A percentile compares a stretch with the other conserved stretches of the same genome.
Evolutionary conservation across 1,140 invertebrate genomes (phyloP).

Genomic region (Drosophila funebris): DNA sequence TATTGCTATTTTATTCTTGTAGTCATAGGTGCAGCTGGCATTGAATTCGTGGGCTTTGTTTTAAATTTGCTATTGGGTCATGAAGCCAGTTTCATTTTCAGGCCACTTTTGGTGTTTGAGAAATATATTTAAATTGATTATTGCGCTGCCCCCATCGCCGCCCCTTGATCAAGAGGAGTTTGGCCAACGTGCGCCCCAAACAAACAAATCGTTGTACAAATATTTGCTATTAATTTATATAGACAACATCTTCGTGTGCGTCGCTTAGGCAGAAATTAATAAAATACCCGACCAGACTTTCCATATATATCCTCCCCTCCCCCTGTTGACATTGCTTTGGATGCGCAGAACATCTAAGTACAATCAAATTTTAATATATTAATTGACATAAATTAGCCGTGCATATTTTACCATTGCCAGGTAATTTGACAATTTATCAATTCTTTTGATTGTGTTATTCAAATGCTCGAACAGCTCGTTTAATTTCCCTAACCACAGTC

Average conservation of each 20-base stretch:
- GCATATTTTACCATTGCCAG: slow-evolving; percentile 38
- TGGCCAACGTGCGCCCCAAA: slow-evolving; percentile 24
- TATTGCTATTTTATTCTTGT: slow-evolving; percentile 24
- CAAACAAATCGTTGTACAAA: slow-evolving; percentile 77
- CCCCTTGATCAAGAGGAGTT: background rate
- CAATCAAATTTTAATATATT: slow-evolving; percentile 74
- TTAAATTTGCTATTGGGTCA: slow-evolving; percentile 63
- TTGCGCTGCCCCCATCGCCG: slow-evolving; percentile 2
- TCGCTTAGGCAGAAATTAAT: slow-evolving; percentile 39
- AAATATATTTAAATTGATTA: slow-evolving; percentile 77
- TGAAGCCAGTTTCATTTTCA: slow-evolving; percentile 12
- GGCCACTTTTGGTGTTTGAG: background rate
- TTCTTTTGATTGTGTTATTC: slow-evolving; percentile 53
- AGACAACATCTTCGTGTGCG: slow-evolving; percentile 55
- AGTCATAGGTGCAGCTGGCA: slow-evolving; percentile 66
- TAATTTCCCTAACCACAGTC: background rate
- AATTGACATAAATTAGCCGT: slow-evolving; percentile 71
- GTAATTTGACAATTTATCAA: slow-evolving; percentile 70
- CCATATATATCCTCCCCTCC: background rate
- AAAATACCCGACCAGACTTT: slow-evolving; percentile 13
- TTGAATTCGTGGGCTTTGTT: slow-evolving; percentile 50
- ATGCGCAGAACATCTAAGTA: slow-evolving; percentile 16
- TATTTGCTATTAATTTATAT: slow-evolving; percentile 79
- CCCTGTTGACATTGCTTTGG: background rate
- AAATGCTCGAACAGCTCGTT: slow-evolving; percentile 39